Percentiles rank a stretch among this genome's conserved stretches.
Evolutionary conservation across 2,797 vertebrate species (phyloP).

Genomic region (Phrynocephalus guinanensis): DNA sequence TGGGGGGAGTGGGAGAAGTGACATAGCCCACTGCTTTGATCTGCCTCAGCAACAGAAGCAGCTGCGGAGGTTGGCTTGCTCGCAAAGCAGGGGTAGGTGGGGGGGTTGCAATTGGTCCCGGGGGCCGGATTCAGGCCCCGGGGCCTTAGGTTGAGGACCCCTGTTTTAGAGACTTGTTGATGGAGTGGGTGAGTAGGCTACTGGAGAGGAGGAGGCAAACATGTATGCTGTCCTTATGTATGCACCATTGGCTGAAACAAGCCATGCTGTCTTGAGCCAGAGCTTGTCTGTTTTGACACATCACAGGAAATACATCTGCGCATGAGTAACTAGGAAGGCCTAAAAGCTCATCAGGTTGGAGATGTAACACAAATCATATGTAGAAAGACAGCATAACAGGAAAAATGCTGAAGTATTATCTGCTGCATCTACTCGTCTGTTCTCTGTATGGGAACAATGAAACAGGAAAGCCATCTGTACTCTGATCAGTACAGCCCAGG

Average conservation of each 20-base stretch:
- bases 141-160: too few species aligned
- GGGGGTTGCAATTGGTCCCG: too few species aligned
- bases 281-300: background rate
- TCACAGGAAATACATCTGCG: background rate
- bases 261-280: background rate
- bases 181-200: background rate
- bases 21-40: too few species aligned
- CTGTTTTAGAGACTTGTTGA: background rate
- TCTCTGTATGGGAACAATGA: background rate
- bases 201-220: background rate
- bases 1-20: too few species aligned
- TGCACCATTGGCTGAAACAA: background rate
- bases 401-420: background rate
- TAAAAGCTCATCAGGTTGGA: too few species aligned
- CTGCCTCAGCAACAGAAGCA: too few species aligned
- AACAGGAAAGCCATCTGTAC: background rate
- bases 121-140: too few species aligned
- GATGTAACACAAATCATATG: too few species aligned
- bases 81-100: too few species aligned
- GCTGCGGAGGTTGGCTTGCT: too few species aligned
- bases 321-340: background rate
- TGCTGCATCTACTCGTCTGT: background rate
- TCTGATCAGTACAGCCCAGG: background rate
- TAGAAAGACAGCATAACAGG: background rate
- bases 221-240: background rate